phyloP scores from a whole-genome alignment of 2,113 vertebrate species.

The Chloebia gouldiae region DNA sequence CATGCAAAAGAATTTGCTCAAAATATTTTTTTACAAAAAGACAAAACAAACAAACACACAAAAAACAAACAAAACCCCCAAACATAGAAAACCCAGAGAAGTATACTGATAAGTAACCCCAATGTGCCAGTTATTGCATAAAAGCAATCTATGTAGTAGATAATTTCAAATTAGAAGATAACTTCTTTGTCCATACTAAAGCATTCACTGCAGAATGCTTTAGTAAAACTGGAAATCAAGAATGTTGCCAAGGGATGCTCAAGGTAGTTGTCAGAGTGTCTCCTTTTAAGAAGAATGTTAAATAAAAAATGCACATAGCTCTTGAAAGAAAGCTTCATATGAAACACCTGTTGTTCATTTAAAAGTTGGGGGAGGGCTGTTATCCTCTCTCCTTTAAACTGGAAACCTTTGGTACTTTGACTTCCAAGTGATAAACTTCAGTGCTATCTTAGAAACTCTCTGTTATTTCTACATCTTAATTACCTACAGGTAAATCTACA shows the following conservation, averaged over 20 bases:
- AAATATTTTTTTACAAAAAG: neutral
- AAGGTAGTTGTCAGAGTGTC: neutral
- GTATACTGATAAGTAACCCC: neutral
- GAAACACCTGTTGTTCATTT: neutral
- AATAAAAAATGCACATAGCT: neutral
- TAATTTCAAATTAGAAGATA: neutral
- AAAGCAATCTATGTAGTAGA: neutral
- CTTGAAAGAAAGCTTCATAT: neutral
- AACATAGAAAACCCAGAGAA: neutral
- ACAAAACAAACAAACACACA: neutral
- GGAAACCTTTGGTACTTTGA: neutral
- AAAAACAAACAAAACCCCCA: neutral
- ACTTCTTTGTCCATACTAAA: neutral
- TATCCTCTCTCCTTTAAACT: neutral
- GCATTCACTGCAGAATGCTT: neutral
- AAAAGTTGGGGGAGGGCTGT: rapidly evolving
- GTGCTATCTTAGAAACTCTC: neutral
- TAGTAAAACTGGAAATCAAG: neutral
- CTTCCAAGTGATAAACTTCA: neutral
- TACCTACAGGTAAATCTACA: neutral
- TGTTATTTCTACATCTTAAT: neutral
- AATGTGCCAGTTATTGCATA: neutral
- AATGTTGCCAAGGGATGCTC: neutral
- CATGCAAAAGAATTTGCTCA: neutral
- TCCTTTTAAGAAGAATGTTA: neutral